Evolutionary conservation across 2,797 vertebrate genomes (phyloP).

Genomic region (Megaceryle alcyon): DNA sequence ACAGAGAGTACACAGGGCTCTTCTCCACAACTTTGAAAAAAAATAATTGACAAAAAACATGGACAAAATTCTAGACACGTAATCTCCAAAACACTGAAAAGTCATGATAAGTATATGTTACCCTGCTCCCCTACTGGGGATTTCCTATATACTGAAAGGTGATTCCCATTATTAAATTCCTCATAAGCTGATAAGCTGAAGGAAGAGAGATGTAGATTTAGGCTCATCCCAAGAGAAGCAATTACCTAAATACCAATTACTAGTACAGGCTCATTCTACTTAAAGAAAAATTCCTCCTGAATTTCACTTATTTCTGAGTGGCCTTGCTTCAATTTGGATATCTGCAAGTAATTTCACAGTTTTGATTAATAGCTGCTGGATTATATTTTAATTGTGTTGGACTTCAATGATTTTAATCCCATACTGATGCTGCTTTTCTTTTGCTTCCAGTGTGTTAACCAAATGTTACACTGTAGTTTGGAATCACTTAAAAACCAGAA

Average conservation of each 20-base stretch:
- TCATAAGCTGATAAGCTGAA: background rate
- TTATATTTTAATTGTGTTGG: background rate
- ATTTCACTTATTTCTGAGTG: background rate
- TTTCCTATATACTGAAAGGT: background rate
- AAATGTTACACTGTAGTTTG: background rate
- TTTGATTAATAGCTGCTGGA: background rate
- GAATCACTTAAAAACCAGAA: background rate
- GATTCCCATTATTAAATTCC: background rate
- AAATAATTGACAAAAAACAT: background rate
- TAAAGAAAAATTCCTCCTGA: background rate
- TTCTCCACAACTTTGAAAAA: background rate
- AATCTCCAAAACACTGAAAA: background rate
- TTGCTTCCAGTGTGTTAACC: background rate
- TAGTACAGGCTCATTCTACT: background rate
- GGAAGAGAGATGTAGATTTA: background rate
- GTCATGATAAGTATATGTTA: background rate
- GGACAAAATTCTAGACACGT: background rate
- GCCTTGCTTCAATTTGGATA: background rate
- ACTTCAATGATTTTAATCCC: background rate
- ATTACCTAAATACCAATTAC: background rate
- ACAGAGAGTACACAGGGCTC: background rate
- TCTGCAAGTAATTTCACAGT: background rate
- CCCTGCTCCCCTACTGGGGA: background rate
- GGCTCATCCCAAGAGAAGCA: background rate
- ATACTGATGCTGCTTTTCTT: background rate